Conservation (phyloP, 2,797 vertebrate genomes). For the Morelia viridis region DNA sequence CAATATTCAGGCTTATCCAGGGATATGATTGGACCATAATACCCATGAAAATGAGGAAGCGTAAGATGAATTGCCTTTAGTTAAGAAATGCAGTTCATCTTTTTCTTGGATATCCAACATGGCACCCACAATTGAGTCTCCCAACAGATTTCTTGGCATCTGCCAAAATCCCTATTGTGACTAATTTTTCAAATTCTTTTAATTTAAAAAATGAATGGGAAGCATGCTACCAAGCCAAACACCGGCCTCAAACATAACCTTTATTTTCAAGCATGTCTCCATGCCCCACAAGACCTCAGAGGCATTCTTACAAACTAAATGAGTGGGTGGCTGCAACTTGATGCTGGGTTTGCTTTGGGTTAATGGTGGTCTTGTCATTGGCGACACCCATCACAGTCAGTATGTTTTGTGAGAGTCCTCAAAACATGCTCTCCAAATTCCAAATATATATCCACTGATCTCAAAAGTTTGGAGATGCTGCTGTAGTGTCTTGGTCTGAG, state of each 20-base stretch:
- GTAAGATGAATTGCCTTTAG: background rate
- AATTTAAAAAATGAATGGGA: background rate
- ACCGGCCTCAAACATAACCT: background rate
- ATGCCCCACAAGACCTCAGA: background rate
- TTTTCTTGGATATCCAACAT: background rate
- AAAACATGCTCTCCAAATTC: background rate
- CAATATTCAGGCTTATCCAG: background rate
- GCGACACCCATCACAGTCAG: background rate
- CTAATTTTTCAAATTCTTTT: background rate
- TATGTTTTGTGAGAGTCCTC: background rate
- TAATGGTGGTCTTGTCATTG: background rate
- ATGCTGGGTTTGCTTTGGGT: background rate
- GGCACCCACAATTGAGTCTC: background rate
- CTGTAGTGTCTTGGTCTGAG: background rate
- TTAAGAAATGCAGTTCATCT: background rate
- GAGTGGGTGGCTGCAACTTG: background rate
- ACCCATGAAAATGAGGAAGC: too few relatives aligned
- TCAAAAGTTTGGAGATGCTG: background rate
- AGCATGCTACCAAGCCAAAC: background rate
- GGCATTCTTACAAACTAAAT: background rate
- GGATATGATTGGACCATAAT: background rate
- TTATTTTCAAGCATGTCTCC: background rate
- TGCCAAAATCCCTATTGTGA: background rate
- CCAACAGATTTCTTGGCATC: background rate
- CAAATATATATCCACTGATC: background rate